phyloP scores from a whole-genome alignment of 37 sponge, comb jelly and placozoan species.

The Haliclona indistincta region DNA sequence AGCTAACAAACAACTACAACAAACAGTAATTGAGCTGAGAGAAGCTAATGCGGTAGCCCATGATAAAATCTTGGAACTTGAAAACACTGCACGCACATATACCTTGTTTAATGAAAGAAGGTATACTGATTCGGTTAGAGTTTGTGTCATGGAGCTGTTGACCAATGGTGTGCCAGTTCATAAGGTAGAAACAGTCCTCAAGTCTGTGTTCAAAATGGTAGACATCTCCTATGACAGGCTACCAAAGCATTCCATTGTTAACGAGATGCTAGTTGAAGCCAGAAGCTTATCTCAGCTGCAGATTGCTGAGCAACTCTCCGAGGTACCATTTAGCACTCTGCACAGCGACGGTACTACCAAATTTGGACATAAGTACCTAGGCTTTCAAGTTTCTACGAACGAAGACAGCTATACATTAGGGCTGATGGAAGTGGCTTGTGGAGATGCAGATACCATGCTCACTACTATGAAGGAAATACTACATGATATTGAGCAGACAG shows the following conservation, averaged over 20 bases:
- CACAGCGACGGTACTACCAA: constrained; percentile 35
- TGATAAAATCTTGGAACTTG: not conserved
- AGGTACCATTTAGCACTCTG: not conserved
- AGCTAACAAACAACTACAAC: no score
- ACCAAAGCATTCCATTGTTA: constrained; percentile 4
- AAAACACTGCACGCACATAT: not conserved
- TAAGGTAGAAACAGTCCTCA: constrained; percentile 1
- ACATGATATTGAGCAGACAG: not conserved
- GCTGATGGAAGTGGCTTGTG: constrained; percentile 5
- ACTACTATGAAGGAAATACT: constrained; percentile 1
- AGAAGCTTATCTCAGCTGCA: not conserved
- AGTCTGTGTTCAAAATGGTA: constrained; percentile 6
- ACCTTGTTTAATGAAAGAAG: not conserved
- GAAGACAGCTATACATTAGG: not conserved
- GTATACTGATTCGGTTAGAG: not conserved
- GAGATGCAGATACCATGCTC: constrained; percentile 4
- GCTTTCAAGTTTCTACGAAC: constrained; percentile 3
- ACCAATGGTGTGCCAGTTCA: not conserved
- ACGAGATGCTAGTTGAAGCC: not conserved
- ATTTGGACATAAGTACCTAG: constrained; percentile 20
- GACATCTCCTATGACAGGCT: not conserved
- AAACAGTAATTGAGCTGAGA: no score
- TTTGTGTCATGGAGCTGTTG: constrained; percentile 8
- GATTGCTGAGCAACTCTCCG: not conserved
- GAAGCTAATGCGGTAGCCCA: constrained; percentile 1